phyloP scores from a whole-genome alignment of 1,140 invertebrate genomes.

The Sinella curviseta region DNA sequence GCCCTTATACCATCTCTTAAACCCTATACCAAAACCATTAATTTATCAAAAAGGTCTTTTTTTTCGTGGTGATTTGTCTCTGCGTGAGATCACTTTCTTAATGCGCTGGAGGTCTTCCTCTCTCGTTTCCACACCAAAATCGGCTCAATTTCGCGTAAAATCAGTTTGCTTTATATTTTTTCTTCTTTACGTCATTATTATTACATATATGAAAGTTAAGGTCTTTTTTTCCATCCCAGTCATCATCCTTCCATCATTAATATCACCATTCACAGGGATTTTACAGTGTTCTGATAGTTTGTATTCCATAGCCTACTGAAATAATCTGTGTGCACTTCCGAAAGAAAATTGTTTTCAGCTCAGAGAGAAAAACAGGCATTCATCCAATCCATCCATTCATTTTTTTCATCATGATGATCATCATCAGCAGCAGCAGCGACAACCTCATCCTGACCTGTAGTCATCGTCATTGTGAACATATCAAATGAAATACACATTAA shows the following conservation, averaged over 20 bases:
- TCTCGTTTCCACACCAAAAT: not conserved
- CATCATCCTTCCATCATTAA: too few species aligned
- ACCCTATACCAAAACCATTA: not conserved
- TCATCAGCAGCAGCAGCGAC: too few species aligned
- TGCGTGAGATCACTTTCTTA: constrained; percentile 24
- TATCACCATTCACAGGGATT: too few species aligned
- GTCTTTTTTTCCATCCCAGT: too few species aligned
- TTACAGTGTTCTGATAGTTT: too few species aligned
- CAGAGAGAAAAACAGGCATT: too few species aligned
- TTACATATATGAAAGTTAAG: too few species aligned
- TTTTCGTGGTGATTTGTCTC: constrained; percentile 21
- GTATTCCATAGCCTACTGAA: too few species aligned
- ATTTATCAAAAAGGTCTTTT: constrained; percentile 24
- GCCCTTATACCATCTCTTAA: not conserved
- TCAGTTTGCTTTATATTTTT: not conserved
- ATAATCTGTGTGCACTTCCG: too few species aligned
- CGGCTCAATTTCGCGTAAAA: not conserved
- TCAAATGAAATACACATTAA: not conserved
- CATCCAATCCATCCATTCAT: too few species aligned
- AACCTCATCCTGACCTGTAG: not conserved
- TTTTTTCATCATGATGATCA: too few species aligned
- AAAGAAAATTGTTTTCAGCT: too few species aligned
- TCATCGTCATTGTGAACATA: not conserved
- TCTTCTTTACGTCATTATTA: not conserved
- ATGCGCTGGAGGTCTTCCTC: constrained; percentile 20